Base-by-base conservation (phyloP, 2,113 vertebrate species). In the Muntiacus muntjak region DNA sequence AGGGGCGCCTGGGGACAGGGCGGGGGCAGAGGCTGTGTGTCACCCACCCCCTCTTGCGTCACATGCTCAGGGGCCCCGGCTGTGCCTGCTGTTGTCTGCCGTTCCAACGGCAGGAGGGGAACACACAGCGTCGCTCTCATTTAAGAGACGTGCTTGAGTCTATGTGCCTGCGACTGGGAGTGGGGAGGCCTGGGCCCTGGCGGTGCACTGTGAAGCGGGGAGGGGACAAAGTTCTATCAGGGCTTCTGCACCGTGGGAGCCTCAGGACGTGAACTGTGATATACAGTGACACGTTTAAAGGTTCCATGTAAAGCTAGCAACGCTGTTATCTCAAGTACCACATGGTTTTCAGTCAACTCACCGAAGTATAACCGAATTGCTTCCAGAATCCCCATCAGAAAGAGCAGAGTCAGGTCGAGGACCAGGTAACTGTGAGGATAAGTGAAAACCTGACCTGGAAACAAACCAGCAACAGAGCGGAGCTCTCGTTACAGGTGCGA, bases 341-440 rank as follows among this genome's bases (percentile, higher is more conserved):
- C 0, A 6, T 0, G 9, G 71, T 21, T 33, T 67, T 19, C 12
- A 10, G 50, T 10, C 10, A 9, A 98, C 99, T 98, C 98, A 99
- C 99, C 99, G 16, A 98, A 92, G 98, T 99, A 98, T 0, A 99
- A 89, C 30, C 98, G 98, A 16, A 97, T 88, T 30, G 89, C 94
- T 97, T 99, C 99, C 43, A 99, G 96, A 91, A 97, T 19, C 78
- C 98, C 99, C 99, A 99, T 99, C 19, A 99, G 50, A 85, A 99
- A 86, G n/a, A 99, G 99, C 83, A 99, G 96, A 0, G 89, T 23
- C 28, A 99, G 97, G 93, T 99, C 99, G 13, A 98, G 96, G 89
- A 92, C 95, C 96, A 99, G 94, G 60, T 97, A 95, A 3, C 94
- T 94, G 45, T 94, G 92, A 4, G 99, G 99, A 19, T 99, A 99